Evolutionary conservation across 37 sponge, comb jelly and placozoan species (phyloP).

Genomic region (Ianthella basta): DNA sequence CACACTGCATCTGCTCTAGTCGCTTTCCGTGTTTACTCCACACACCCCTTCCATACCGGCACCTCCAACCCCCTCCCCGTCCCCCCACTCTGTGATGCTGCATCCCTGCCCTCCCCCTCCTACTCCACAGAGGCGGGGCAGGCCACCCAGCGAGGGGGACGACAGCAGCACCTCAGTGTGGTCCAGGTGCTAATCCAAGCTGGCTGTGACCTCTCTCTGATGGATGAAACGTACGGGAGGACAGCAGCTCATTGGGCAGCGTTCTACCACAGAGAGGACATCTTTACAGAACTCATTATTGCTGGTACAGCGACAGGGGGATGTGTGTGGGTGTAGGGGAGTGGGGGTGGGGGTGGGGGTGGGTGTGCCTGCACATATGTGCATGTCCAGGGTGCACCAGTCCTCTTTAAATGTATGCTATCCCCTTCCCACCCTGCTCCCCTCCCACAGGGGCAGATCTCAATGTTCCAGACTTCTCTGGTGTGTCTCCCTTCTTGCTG

Average conservation of each 20-base stretch:
- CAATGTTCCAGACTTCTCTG: slow-evolving; percentile 57
- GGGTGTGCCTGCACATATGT: not conserved
- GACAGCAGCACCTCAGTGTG: slow-evolving; percentile 24
- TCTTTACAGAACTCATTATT: slow-evolving; percentile 61
- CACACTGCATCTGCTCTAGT: not conserved
- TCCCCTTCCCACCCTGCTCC: not conserved
- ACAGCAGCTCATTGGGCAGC: slow-evolving; percentile 85
- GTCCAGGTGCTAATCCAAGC: slow-evolving; percentile 55
- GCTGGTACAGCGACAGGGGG: no score
- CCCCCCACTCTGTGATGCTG: not conserved
- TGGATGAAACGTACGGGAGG: slow-evolving; percentile 69
- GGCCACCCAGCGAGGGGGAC: slow-evolving; percentile 32
- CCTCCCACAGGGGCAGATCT: slow-evolving; percentile 34
- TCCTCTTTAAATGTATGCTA: no score
- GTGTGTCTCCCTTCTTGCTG: slow-evolving; percentile 77
- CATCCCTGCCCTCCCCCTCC: not conserved
- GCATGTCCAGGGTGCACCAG: no score
- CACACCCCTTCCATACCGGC: not conserved
- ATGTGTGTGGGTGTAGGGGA: no score
- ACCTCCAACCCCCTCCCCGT: not conserved
- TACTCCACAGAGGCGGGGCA: not conserved
- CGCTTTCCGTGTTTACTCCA: no score
- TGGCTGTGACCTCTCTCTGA: slow-evolving; percentile 42
- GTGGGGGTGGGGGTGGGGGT: not conserved
- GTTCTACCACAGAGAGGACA: slow-evolving; percentile 58